Conservation (phyloP, 2,797 vertebrate genomes). For the Rallus crepitans region DNA sequence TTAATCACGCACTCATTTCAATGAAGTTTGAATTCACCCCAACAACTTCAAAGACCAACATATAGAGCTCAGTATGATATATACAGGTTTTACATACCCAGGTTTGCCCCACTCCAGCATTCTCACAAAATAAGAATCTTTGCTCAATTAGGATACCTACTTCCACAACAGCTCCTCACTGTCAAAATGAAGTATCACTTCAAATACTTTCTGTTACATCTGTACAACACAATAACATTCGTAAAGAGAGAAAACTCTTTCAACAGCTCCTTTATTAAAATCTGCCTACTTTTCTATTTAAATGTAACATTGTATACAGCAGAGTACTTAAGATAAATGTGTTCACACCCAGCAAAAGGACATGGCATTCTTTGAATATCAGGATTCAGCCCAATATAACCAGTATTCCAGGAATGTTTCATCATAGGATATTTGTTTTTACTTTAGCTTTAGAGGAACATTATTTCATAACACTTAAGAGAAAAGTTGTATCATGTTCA, state of each 20-base stretch:
- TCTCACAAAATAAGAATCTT: neutral
- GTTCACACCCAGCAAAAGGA: neutral
- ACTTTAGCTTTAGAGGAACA: neutral
- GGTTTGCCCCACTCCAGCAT: neutral
- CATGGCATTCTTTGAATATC: neutral
- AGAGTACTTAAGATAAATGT: neutral
- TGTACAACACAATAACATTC: neutral
- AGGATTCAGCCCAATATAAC: neutral
- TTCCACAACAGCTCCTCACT: neutral
- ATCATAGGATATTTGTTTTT: neutral
- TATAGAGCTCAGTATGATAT: neutral
- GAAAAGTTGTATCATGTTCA: neutral
- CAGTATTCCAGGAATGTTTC: neutral
- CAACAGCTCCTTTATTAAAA: neutral
- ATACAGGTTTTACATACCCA: neutral
- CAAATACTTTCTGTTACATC: neutral
- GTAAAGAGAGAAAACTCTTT: neutral
- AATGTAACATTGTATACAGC: neutral
- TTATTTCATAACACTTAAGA: neutral
- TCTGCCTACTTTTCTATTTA: neutral
- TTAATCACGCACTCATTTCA: neutral
- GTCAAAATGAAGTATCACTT: neutral
- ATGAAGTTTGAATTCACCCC: neutral
- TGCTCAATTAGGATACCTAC: rapidly evolving
- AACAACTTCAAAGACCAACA: neutral